phyloP scores from a whole-genome alignment of 2,113 vertebrate species.

The Campylomormyrus tamandua region DNA sequence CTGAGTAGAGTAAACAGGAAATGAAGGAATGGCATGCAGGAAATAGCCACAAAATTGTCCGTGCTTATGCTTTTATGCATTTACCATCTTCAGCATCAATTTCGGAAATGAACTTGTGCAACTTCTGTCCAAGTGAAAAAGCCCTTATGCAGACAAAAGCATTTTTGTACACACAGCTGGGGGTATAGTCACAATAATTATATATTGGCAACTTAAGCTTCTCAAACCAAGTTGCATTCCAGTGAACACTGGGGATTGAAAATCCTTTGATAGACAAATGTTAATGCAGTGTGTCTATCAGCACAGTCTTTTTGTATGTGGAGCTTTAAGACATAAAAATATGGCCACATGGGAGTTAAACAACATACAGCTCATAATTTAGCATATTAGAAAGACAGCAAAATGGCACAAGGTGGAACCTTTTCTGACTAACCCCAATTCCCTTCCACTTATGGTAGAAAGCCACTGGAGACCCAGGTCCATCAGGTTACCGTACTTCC shows the following conservation, averaged over 20 bases:
- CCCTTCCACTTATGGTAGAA: not conserved
- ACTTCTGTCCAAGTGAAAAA: not conserved
- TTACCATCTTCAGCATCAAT: constrained; percentile 26
- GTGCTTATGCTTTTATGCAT: constrained; percentile 39
- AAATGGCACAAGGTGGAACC: not conserved
- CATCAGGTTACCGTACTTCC: not conserved
- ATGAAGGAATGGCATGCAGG: constrained; percentile 53
- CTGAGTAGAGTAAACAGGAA: constrained; percentile 55
- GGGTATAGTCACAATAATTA: not conserved
- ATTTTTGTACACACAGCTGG: not conserved
- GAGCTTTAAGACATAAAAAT: not conserved
- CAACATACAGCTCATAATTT: not conserved
- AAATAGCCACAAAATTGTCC: constrained; percentile 57
- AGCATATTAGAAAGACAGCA: not conserved
- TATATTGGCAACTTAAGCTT: constrained; percentile 1
- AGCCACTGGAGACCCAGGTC: not conserved
- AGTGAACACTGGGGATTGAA: not conserved
- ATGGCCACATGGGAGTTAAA: not conserved
- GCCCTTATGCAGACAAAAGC: not conserved
- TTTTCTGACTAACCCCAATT: not conserved
- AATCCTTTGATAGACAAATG: not conserved
- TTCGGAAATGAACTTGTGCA: constrained; percentile 10
- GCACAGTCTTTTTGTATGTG: not conserved
- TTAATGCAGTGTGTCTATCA: not conserved
- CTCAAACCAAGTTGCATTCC: constrained; percentile 7